Conservation (phyloP, 2,113 vertebrate species). For the Phalacrocorax carbo region DNA sequence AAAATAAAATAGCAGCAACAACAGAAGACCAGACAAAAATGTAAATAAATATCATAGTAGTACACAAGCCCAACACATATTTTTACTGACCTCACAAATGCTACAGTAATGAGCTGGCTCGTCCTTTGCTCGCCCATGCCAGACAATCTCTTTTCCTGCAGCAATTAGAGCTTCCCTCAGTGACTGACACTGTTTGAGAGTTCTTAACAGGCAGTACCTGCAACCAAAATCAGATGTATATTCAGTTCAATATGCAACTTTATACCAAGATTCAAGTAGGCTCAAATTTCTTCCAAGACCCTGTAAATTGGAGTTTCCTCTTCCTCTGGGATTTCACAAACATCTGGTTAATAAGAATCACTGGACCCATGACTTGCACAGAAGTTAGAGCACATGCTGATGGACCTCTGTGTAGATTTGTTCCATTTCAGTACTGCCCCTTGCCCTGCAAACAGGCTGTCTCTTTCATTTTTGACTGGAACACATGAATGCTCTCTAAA, state of each 20-base stretch:
- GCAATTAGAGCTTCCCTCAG: slow-evolving; percentile 90
- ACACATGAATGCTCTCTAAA: not conserved
- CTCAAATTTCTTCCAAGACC: not conserved
- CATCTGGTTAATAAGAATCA: not conserved
- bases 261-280: not conserved
- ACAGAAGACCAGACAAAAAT: not conserved
- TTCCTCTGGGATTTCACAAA: not conserved
- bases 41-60: not conserved
- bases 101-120: slow-evolving; percentile 98
- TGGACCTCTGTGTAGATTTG: not conserved
- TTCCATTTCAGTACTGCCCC: not conserved
- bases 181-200: slow-evolving; percentile 95
- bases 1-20: not conserved
- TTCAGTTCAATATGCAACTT: not conserved
- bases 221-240: not conserved
- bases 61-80: not conserved
- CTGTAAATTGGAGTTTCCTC: not conserved
- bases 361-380: not conserved
- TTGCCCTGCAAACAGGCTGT: not conserved
- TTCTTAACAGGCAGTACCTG: slow-evolving; percentile 97
- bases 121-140: slow-evolving; percentile 90
- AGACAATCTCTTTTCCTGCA: slow-evolving; percentile 90
- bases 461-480: not conserved
- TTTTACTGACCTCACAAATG: slow-evolving; percentile 91
- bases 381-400: not conserved